A percentile compares a stretch with the other conserved stretches of the same genome.
Evolutionary conservation across 2,888 invertebrate species (phyloP).

Genomic region (Drosophila monieri): DNA sequence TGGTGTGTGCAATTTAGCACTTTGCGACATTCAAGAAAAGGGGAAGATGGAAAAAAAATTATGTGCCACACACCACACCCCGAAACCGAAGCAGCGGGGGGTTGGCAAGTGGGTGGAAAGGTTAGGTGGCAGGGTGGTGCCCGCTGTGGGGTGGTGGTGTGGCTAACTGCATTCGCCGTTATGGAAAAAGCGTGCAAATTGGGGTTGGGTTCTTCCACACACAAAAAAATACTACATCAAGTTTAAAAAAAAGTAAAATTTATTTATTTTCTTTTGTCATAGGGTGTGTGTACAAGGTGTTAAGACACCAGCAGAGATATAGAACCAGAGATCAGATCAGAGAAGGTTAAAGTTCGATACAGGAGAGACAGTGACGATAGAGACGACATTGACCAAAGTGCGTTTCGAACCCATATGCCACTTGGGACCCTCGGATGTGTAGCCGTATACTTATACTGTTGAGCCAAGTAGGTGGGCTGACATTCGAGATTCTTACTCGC

Average conservation of each 20-base stretch:
- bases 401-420: no score
- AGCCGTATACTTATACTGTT: no score
- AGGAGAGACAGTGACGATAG: no score
- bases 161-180: conserved; percentile 54
- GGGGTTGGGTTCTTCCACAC: conserved; percentile 59
- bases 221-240: not conserved
- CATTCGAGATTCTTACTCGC: no score
- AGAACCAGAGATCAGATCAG: no score
- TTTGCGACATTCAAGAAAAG: conserved; percentile 55
- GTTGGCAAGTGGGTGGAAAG: not conserved
- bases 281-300: no score
- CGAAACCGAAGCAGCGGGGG: conserved; percentile 27
- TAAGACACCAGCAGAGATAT: no score
- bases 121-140: conserved; percentile 4
- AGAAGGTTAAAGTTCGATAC: no score
- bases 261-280: not conserved
- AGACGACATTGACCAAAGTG: no score
- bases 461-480: no score
- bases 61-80: conserved; percentile 29
- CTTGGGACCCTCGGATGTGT: no score
- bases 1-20: conserved; percentile 80
- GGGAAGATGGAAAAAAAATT: conserved; percentile 27
- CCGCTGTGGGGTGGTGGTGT: conserved; percentile 31
- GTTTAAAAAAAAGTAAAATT: not conserved
- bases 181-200: conserved; percentile 75